A percentile compares a stretch with the other conserved stretches of the same genome.
Evolutionary conservation across 2,113 vertebrate genomes (phyloP).

Genomic region (Plecturocebus donacophilus): DNA sequence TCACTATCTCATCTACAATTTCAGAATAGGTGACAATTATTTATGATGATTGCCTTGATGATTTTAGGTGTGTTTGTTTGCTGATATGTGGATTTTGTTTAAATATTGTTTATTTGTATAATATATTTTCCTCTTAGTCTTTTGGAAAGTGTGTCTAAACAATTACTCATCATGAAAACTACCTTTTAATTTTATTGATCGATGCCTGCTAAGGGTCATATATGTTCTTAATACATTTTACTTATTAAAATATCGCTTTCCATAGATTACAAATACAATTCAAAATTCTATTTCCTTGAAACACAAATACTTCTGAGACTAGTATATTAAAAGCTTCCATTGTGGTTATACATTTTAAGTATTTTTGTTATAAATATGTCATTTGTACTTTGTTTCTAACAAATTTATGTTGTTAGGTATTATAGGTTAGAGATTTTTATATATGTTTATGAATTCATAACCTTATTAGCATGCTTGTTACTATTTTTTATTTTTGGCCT

Average conservation of each 20-base stretch:
- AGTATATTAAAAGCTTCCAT: not conserved
- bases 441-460: not conserved
- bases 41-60: not conserved
- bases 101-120: not conserved
- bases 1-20: not conserved
- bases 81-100: not conserved
- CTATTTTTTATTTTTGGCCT: not conserved
- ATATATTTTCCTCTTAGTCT: not conserved
- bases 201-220: not conserved
- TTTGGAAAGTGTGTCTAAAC: not conserved
- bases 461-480: not conserved
- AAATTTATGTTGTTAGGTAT: not conserved
- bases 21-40: not conserved
- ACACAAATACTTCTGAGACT: not conserved
- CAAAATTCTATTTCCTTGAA: not conserved
- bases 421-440: not conserved
- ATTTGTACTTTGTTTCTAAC: not conserved
- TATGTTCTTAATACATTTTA: not conserved
- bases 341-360: not conserved
- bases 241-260: not conserved
- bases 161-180: not conserved
- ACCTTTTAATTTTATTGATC: not conserved
- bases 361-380: not conserved
- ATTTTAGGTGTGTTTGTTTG: not conserved
- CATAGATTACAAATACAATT: not conserved